A percentile compares a stretch with the other conserved stretches of the same genome.
Conservation (phyloP, 2,113 vertebrate genomes). For the Gadus chalcogrammus region DNA sequence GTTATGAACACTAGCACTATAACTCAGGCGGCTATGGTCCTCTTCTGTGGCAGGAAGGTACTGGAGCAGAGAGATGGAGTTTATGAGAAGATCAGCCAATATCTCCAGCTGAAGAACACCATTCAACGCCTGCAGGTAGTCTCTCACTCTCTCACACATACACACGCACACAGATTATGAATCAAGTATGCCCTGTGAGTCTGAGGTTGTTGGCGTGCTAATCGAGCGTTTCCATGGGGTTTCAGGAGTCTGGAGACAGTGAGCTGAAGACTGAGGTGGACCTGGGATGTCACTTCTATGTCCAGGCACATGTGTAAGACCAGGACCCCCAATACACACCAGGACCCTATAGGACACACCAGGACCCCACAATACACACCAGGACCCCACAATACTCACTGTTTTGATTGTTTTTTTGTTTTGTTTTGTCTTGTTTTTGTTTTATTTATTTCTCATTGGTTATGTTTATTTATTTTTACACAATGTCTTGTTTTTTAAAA, state of each 20-base stretch:
- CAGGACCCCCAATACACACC: no score
- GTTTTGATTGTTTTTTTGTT: no score
- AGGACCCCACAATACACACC: no score
- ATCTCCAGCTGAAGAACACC: slow-evolving; percentile 85
- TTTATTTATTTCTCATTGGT: no score
- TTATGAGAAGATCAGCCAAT: slow-evolving; percentile 84
- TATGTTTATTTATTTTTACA: no score
- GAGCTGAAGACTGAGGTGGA: slow-evolving; percentile 83
- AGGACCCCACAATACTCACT: no score
- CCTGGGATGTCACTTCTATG: slow-evolving; percentile 86
- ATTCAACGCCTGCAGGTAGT: slow-evolving; percentile 81
- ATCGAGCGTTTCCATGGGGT: not conserved
- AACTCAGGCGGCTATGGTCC: not conserved
- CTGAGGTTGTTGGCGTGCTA: no score
- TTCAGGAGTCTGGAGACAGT: slow-evolving; percentile 70
- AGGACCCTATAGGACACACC: no score
- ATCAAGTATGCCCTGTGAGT: no score
- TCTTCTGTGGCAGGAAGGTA: slow-evolving; percentile 70
- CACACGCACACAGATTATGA: not conserved
- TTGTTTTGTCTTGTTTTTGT: no score
- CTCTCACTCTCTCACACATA: slow-evolving; percentile 8
- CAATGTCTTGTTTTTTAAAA: no score
- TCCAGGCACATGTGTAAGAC: slow-evolving; percentile 85
- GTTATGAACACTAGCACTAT: not conserved
- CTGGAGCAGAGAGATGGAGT: slow-evolving; percentile 83